These are phyloP conservation scores for Drosophila diplacantha DNA, from an alignment of 2,888 invertebrate species.

Conservation along the genomic window DNA sequence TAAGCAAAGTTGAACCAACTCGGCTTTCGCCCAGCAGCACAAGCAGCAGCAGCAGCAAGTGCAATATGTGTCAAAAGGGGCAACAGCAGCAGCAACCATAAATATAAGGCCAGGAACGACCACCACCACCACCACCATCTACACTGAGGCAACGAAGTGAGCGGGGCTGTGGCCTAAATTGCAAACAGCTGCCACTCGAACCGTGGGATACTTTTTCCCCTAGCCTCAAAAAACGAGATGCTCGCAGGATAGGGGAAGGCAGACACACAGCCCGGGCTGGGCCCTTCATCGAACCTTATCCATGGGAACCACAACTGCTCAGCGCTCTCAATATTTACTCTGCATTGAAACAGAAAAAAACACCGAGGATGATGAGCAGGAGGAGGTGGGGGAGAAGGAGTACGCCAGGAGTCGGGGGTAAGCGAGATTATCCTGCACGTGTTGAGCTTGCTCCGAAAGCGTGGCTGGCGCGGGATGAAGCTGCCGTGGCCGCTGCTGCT, in stretches of 20 bases:
- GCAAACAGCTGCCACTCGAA: slow-evolving; percentile 76
- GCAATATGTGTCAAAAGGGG: slow-evolving; percentile 63
- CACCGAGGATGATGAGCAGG: slow-evolving; percentile 24
- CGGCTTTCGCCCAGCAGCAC: slow-evolving; percentile 45
- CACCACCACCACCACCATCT: slow-evolving; percentile 40
- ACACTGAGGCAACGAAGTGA: slow-evolving; percentile 43
- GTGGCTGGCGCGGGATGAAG: slow-evolving; percentile 63
- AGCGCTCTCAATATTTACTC: slow-evolving; percentile 73
- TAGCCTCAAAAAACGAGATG: slow-evolving; percentile 44
- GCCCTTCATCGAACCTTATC: slow-evolving; percentile 67
- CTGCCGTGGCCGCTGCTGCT: slow-evolving; percentile 10
- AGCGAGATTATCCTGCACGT: slow-evolving; percentile 70
- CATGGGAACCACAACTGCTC: slow-evolving; percentile 77
- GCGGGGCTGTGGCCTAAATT: slow-evolving; percentile 73
- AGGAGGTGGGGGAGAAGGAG: slow-evolving; percentile 14
- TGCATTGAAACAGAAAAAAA: slow-evolving; percentile 61
- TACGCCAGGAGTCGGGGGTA: slow-evolving; percentile 39
- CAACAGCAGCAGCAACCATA: slow-evolving; percentile 36
- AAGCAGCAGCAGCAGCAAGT: slow-evolving; percentile 50
- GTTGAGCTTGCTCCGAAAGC: slow-evolving; percentile 67
- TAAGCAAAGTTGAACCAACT: slow-evolving; percentile 41
- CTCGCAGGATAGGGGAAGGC: slow-evolving; percentile 48
- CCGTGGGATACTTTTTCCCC: slow-evolving; percentile 76
- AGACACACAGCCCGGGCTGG: slow-evolving; percentile 5
- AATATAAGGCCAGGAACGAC: slow-evolving; percentile 27